phyloP scores from a whole-genome alignment of 2,888 invertebrate species.

The Aleiodes leptofemur region DNA sequence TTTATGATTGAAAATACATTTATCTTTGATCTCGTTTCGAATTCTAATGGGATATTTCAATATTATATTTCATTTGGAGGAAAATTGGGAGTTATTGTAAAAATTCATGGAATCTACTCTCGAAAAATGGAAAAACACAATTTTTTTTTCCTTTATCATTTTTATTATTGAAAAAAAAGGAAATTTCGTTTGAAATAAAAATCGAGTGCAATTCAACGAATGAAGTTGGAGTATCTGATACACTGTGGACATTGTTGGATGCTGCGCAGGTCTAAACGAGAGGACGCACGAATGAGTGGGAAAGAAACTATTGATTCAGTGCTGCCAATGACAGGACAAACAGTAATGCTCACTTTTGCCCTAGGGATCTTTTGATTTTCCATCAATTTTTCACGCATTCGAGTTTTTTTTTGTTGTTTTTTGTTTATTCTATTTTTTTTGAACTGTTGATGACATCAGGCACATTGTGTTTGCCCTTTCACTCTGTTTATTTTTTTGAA shows the following conservation, averaged over 20 bases:
- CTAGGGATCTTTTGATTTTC: slow-evolving; percentile 27
- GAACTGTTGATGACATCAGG: too few relatives aligned
- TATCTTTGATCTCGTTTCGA: slow-evolving; percentile 6
- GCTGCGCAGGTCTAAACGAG: slow-evolving; percentile 47
- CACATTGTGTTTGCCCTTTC: not conserved
- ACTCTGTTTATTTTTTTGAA: not conserved
- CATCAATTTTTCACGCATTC: not conserved
- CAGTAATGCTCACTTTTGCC: not conserved
- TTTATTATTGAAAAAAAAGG: too few relatives aligned
- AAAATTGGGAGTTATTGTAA: too few relatives aligned
- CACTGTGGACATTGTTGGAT: slow-evolving; percentile 37
- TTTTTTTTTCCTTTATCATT: too few relatives aligned
- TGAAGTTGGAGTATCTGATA: slow-evolving; percentile 59
- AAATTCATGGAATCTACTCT: too few relatives aligned
- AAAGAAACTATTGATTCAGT: slow-evolving; percentile 32
- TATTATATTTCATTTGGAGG: not conserved
- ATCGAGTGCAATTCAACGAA: slow-evolving; percentile 56
- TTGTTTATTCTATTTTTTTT: not conserved
- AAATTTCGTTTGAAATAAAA: not conserved
- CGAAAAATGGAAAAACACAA: too few relatives aligned
- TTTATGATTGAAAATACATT: slow-evolving; percentile 9
- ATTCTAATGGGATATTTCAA: not conserved
- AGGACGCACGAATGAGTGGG: slow-evolving; percentile 42
- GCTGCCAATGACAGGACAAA: slow-evolving; percentile 9
- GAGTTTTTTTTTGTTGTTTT: not conserved